Percentiles rank a stretch among this genome's conserved stretches.
Evolutionary conservation across 2,113 vertebrate species (phyloP).

Genomic region (Forbesichthys papilliferus): DNA sequence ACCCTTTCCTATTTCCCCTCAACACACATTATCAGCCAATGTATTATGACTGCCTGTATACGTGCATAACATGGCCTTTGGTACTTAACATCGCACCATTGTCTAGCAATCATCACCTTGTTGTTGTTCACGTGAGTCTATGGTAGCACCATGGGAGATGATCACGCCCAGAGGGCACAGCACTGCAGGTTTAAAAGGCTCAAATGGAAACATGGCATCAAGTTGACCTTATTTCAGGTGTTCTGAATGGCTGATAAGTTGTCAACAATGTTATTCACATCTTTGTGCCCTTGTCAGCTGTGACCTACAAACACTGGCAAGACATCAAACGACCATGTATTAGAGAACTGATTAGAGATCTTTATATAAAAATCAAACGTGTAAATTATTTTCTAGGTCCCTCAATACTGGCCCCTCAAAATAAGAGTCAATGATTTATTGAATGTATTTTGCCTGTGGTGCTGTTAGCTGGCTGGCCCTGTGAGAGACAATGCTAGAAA

Average conservation of each 20-base stretch:
- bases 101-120: constrained; percentile 19
- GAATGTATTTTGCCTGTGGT: constrained; percentile 12
- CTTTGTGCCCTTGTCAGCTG: neutral
- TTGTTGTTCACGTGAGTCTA: constrained; percentile 5
- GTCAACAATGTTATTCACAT: too few relatives aligned
- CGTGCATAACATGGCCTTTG: neutral
- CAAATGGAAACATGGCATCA: too few relatives aligned
- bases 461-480: constrained; percentile 30
- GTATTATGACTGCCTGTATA: constrained; percentile 4
- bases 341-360: too few relatives aligned
- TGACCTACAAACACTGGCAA: too few relatives aligned
- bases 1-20: constrained; percentile 3
- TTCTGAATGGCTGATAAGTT: too few relatives aligned
- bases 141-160: constrained; percentile 5
- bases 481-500: constrained; percentile 24
- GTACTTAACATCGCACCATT: constrained; percentile 5
- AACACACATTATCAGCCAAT: neutral
- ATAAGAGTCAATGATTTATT: too few relatives aligned
- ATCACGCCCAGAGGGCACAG: neutral
- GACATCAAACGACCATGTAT: too few relatives aligned
- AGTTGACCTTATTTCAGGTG: too few relatives aligned
- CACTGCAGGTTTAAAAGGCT: constrained; percentile 9
- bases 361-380: too few relatives aligned
- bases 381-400: too few relatives aligned
- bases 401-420: too few relatives aligned